Evolutionary conservation across 1,140 invertebrate genomes (phyloP).

Genomic region (Coenobita brevimanus): DNA sequence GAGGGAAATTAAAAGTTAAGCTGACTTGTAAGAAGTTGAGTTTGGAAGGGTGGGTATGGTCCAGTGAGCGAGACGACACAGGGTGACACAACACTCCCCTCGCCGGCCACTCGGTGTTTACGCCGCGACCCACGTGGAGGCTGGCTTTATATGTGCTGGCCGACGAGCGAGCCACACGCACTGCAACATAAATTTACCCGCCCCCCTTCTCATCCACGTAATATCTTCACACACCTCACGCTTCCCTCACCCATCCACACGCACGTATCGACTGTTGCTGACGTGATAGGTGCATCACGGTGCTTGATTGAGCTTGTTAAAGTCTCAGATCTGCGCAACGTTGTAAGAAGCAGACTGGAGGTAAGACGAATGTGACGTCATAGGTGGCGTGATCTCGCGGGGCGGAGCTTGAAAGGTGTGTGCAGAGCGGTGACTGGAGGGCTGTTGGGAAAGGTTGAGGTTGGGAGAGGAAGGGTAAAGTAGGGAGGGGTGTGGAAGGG

Average conservation of each 20-base stretch:
- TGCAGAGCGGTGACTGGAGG: too few relatives aligned
- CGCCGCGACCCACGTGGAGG: conserved; percentile 25
- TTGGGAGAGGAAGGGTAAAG: neutral
- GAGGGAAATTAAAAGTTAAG: neutral
- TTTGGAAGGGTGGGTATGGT: neutral
- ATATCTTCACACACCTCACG: neutral
- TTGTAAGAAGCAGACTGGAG: neutral
- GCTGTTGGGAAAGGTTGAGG: neutral
- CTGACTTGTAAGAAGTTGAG: neutral
- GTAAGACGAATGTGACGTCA: conserved; percentile 36
- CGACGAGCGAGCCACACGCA: neutral
- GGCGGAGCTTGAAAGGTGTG: conserved; percentile 14
- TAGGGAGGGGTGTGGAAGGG: neutral
- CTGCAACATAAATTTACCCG: neutral
- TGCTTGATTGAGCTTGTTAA: neutral
- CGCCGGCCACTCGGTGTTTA: neutral
- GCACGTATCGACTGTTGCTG: neutral
- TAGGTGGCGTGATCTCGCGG: conserved; percentile 49
- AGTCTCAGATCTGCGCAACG: neutral
- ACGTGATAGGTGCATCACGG: neutral
- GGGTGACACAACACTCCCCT: neutral
- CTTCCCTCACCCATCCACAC: neutral
- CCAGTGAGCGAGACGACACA: neutral
- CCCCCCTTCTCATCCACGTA: neutral
- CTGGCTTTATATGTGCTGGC: neutral